A percentile compares a stretch with the other conserved stretches of the same genome.
phyloP scores from a whole-genome alignment of 2,797 vertebrate genomes.

The Potorous gilbertii region DNA sequence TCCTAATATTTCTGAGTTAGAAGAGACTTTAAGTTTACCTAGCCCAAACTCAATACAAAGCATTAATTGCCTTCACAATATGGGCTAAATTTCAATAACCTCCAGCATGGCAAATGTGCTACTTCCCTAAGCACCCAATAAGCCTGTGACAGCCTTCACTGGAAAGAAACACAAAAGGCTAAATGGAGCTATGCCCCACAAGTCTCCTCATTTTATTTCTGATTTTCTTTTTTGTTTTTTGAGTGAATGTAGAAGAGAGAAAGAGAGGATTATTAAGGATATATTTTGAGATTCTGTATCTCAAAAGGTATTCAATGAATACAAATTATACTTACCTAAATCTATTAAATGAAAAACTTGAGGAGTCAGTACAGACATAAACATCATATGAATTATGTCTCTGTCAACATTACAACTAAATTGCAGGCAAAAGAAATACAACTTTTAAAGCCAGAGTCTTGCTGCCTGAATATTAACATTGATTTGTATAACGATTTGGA shows the following conservation, averaged over 20 bases:
- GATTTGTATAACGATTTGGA: not conserved
- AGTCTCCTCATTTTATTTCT: not conserved
- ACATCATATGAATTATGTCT: not conserved
- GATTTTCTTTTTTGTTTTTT: not conserved
- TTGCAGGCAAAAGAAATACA: not conserved
- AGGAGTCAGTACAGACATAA: not conserved
- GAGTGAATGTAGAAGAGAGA: not conserved
- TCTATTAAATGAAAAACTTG: not conserved
- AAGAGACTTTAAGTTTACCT: not conserved
- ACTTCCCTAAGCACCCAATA: not conserved
- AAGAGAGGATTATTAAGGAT: not conserved
- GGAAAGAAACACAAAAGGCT: not conserved
- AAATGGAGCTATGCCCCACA: not conserved
- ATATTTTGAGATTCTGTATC: not conserved
- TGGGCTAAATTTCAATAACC: not conserved
- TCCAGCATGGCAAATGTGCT: not conserved
- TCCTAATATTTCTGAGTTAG: not conserved
- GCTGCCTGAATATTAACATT: not conserved
- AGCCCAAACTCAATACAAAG: not conserved
- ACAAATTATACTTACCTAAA: not conserved
- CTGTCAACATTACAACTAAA: not conserved
- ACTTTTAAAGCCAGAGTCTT: not conserved
- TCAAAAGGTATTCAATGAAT: not conserved
- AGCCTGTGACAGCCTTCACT: not conserved
- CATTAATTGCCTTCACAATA: not conserved